Base-by-base conservation (phyloP, 2,113 vertebrate genomes). In the Tautogolabrus adspersus region DNA sequence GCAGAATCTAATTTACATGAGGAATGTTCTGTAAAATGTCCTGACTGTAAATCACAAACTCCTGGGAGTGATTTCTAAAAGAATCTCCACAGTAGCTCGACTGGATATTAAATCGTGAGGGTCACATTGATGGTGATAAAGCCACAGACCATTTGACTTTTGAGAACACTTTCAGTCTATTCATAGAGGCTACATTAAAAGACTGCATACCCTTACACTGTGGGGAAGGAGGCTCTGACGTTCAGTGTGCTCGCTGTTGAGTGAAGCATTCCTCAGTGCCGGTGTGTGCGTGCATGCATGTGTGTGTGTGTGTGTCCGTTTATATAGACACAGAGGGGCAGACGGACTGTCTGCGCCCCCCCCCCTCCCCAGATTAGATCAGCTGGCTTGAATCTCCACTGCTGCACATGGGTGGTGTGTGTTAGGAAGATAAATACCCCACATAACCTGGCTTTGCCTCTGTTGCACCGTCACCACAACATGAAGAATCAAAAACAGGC, bases 261-360 rank as follows among this genome's bases (percentile, higher is more conserved):
- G 66, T 79, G 85, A 85, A 75, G 86, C 81, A 92, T 92, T 93
- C 90, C 91, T 92, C 54, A 75, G 75, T 60, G 62, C 51, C 67
- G 61, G 34, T 63, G 67, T 49, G 64, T 34, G 47, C 13, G 72
- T 55, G 42, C 18, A 69, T 74, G 77, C 72, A 38, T 15, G 58
- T 30, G 55, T 26, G 26, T 26, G 26, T 58, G 51, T 72, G 56
- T 77, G 88, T 77, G 88, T 86, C 7, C 61, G 42, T 89, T 88
- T 91, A 89, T 89, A 83, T 82, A 86, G 87, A 89, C 80, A 90
- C 84, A 86, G 67, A 72, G 74, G 75, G 37, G 51, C 47, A 91
- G 92, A 89, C 82, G 16, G 86, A 63, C 69, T 79, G 90, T 87
- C 88, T 91, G 26, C 70, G 78, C 30, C 30, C 30, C 30, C 30